These are phyloP conservation scores for Sebastes variabilis DNA, from an alignment of 2,797 vertebrate genomes.

Conservation along the genomic window DNA sequence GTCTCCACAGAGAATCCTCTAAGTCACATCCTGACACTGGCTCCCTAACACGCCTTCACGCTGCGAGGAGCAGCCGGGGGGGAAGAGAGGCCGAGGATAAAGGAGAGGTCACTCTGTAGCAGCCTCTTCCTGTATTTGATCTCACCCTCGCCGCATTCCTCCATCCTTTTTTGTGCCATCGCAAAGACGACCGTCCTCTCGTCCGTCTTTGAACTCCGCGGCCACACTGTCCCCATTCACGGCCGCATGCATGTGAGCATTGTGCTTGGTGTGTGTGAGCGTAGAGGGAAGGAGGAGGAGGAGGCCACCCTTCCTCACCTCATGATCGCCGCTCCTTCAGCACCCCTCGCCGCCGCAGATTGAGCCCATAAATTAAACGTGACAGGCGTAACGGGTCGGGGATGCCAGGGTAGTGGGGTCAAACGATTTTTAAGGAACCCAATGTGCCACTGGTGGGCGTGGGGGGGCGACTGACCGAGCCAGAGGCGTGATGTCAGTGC, in stretches of 20 bases:
- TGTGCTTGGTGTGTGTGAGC: slow-evolving; percentile 32
- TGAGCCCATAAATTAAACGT: slow-evolving; percentile 54
- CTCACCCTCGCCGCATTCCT: slow-evolving; percentile 53
- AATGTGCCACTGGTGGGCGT: not conserved
- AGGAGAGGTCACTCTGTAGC: slow-evolving; percentile 23
- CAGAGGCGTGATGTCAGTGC: slow-evolving; percentile 3
- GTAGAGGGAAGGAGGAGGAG: slow-evolving; percentile 2
- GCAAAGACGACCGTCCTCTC: slow-evolving; percentile 48
- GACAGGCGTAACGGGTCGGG: slow-evolving; percentile 44
- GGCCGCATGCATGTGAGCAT: slow-evolving; percentile 35
- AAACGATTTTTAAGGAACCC: slow-evolving; percentile 24
- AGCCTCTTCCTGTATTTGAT: slow-evolving; percentile 31
- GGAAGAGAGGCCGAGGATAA: not conserved
- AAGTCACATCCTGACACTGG: slow-evolving; percentile 31
- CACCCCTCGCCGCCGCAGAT: not conserved
- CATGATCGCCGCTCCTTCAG: slow-evolving; percentile 11
- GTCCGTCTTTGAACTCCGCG: slow-evolving; percentile 48
- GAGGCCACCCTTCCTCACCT: slow-evolving; percentile 23
- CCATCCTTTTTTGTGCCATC: slow-evolving; percentile 38
- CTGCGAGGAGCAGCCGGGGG: not conserved
- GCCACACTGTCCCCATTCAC: slow-evolving; percentile 60
- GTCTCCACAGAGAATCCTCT: slow-evolving; percentile 57
- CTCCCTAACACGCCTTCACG: slow-evolving; percentile 20
- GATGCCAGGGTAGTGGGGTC: slow-evolving; percentile 3
- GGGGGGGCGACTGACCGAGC: not conserved